A percentile compares a stretch with the other conserved stretches of the same genome.
Conservation (phyloP, 23 tunicate genomes). For the Diplosoma virens region DNA sequence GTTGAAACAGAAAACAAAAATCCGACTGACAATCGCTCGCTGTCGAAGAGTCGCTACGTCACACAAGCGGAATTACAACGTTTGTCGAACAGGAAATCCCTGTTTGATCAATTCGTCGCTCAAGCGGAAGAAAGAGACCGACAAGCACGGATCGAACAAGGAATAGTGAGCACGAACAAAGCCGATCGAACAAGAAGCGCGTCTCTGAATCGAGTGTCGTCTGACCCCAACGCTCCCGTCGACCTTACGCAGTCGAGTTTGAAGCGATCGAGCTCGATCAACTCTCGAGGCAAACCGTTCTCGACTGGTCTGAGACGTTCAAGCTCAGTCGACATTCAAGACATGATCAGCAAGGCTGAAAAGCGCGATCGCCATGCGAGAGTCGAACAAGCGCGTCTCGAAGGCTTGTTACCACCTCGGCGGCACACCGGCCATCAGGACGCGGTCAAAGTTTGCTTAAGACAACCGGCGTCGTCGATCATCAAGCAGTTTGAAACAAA, state of each 20-base stretch:
- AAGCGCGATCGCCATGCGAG: constrained; percentile 52
- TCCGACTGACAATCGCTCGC: not conserved
- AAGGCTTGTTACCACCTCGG: constrained; percentile 52
- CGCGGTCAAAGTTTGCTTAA: constrained; percentile 12
- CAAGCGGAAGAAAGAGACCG: constrained; percentile 64
- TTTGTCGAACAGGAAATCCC: constrained; percentile 13
- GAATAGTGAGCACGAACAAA: not conserved
- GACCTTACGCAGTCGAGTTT: not conserved
- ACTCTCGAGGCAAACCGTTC: not conserved
- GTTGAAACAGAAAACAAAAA: not conserved
- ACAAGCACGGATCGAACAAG: constrained; percentile 44
- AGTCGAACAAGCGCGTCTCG: constrained; percentile 57
- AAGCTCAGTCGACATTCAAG: constrained; percentile 32
- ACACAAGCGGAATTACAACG: constrained; percentile 1
- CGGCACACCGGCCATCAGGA: constrained; percentile 26
- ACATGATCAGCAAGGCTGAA: constrained; percentile 50
- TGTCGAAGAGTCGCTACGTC: not conserved
- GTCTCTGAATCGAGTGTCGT: constrained; percentile 11
- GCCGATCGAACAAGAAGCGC: constrained; percentile 37
- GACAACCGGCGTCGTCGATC: constrained; percentile 34
- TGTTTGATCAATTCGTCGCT: constrained; percentile 48
- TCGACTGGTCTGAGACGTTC: constrained; percentile 29
- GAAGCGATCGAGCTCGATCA: constrained; percentile 24
- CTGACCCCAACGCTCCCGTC: not conserved
- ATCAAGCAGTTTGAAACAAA: constrained; percentile 28